A percentile compares a stretch with the other conserved stretches of the same genome.
phyloP scores from a whole-genome alignment of 1,140 invertebrate genomes.

The Watersipora subatra region DNA sequence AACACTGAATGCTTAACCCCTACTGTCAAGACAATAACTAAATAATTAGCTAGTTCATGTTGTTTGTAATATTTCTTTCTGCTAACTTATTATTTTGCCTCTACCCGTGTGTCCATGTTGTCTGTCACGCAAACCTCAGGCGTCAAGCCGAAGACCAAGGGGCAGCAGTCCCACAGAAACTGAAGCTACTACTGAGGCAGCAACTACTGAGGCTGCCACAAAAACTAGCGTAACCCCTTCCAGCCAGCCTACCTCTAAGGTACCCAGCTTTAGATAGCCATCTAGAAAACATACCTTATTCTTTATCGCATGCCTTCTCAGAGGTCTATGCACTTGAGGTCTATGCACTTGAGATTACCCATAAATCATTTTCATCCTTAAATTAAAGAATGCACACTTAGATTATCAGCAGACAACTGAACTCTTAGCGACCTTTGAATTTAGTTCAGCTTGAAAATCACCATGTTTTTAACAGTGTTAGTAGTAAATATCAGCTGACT shows the following conservation, averaged over 20 bases:
- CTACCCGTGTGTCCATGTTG: too few species aligned
- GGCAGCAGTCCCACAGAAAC: neutral
- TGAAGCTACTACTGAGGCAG: constrained; percentile 2
- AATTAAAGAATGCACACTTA: neutral
- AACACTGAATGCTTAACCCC: too few species aligned
- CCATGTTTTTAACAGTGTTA: too few species aligned
- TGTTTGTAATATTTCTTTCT: too few species aligned
- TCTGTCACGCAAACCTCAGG: constrained; percentile 11
- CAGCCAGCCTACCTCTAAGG: neutral
- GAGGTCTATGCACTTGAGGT: neutral
- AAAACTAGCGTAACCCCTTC: neutral
- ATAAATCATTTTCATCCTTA: neutral
- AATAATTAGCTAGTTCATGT: too few species aligned
- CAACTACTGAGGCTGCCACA: neutral
- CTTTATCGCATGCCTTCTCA: neutral
- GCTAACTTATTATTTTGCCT: too few species aligned
- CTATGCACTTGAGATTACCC: neutral
- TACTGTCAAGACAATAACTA: too few species aligned
- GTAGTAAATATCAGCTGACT: too few species aligned
- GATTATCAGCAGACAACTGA: neutral
- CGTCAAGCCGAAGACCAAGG: neutral
- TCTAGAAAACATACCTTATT: neutral
- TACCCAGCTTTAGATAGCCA: neutral
- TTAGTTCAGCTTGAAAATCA: neutral
- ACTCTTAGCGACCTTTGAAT: neutral